phyloP scores from a whole-genome alignment of 2,888 invertebrate genomes.

The Caenorhabditis drosophilae region DNA sequence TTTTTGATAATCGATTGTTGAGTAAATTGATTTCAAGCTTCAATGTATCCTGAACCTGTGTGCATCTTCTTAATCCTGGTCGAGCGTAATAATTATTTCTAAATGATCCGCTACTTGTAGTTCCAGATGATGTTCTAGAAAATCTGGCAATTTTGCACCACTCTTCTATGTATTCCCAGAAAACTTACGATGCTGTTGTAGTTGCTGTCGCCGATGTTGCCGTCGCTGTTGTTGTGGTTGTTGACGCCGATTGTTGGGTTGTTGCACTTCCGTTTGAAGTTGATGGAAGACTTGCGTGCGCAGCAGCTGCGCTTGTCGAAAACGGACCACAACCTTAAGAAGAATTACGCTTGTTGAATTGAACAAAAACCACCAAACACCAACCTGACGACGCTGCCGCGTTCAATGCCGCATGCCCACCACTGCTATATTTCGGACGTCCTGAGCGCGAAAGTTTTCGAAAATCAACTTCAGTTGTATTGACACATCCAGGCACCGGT shows the following conservation, averaged over 20 bases:
- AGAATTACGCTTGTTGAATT: background rate
- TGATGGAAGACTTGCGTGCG: constrained; percentile 51
- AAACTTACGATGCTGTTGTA: constrained; percentile 4
- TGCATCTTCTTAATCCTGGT: constrained; percentile 65
- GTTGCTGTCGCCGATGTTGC: background rate
- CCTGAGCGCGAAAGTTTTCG: constrained; percentile 81
- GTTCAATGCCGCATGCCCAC: constrained; percentile 53
- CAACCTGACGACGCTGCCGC: constrained; percentile 45
- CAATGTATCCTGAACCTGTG: constrained; percentile 71
- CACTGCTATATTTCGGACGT: constrained; percentile 67
- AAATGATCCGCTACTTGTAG: constrained; percentile 50
- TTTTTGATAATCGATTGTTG: constrained; percentile 76
- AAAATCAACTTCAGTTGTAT: constrained; percentile 97
- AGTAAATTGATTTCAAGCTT: constrained; percentile 78
- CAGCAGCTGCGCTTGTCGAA: constrained; percentile 52
- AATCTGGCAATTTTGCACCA: no score
- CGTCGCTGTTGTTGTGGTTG: constrained; percentile 12
- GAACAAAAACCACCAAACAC: background rate
- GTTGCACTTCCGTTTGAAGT: constrained; percentile 51
- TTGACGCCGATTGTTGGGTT: constrained; percentile 18
- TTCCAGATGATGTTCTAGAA: no score
- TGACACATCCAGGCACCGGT: constrained; percentile 98
- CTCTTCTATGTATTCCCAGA: no score
- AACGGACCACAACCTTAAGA: constrained; percentile 39
- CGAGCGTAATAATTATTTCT: constrained; percentile 56